A percentile compares a stretch with the other conserved stretches of the same genome.
These are phyloP conservation scores for Proteles cristata DNA, from an alignment of 2,113 vertebrate genomes.

Conservation along the genomic window DNA sequence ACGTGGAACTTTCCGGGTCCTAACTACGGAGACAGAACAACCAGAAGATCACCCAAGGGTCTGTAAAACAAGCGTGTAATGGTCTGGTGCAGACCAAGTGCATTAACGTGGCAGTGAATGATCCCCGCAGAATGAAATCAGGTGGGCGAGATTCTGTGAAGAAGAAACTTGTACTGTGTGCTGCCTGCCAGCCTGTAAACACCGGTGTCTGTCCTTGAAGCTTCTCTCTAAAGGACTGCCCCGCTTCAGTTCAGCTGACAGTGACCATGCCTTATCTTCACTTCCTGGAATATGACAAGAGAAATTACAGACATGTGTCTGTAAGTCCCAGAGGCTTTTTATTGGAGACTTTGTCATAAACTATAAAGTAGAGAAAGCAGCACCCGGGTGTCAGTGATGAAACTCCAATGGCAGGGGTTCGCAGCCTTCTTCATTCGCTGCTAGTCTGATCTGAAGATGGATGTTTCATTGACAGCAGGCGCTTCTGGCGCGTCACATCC, in stretches of 20 bases:
- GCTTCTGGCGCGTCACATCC: neutral
- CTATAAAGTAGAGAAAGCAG: neutral
- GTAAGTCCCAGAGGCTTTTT: constrained; percentile 24
- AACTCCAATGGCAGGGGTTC: neutral
- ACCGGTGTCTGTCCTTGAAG: neutral
- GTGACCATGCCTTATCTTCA: neutral
- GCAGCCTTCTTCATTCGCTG: neutral
- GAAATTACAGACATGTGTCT: constrained; percentile 46
- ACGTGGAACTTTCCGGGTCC: neutral
- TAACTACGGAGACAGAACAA: neutral
- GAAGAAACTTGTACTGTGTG: neutral
- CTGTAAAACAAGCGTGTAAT: neutral
- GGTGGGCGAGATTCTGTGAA: neutral
- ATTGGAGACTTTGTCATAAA: constrained; percentile 37
- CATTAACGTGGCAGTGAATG: neutral
- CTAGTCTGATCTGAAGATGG: neutral
- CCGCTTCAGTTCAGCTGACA: neutral
- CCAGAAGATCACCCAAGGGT: neutral
- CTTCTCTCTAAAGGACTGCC: neutral
- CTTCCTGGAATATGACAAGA: neutral
- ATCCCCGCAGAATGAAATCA: neutral
- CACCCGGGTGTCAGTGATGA: neutral
- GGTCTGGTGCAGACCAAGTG: neutral
- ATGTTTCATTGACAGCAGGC: neutral
- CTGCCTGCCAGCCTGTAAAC: neutral